Conservation (phyloP, 2,113 vertebrate genomes). For the Menura novaehollandiae region DNA sequence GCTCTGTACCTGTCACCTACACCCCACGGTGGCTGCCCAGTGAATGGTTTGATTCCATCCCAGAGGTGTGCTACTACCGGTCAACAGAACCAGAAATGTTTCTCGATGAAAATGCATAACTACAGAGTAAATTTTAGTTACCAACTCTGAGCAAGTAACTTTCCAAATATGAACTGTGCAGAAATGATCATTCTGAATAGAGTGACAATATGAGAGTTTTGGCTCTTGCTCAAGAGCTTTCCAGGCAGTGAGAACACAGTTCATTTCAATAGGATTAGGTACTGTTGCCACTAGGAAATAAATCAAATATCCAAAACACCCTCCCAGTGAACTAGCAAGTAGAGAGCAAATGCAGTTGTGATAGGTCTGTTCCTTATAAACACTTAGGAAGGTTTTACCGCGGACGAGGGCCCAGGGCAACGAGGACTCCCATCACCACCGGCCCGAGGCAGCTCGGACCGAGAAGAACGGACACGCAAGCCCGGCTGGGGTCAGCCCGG, state of each 20-base stretch:
- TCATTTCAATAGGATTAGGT: not conserved
- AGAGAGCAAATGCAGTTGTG: not conserved
- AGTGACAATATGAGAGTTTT: rapidly evolving
- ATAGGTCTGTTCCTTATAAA: not conserved
- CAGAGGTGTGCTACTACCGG: not conserved
- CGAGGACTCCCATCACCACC: rapidly evolving
- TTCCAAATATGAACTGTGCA: not conserved
- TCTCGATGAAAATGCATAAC: not conserved
- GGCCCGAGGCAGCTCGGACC: not conserved
- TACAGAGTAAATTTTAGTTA: not conserved
- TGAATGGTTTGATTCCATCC: not conserved
- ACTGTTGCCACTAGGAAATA: not conserved
- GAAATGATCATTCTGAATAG: not conserved
- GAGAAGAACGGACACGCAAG: rapidly evolving
- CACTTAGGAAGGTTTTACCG: not conserved
- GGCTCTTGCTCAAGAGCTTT: not conserved
- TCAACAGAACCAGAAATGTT: not conserved
- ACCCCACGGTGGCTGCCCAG: not conserved
- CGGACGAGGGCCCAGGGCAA: rapidly evolving
- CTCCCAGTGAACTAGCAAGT: not conserved
- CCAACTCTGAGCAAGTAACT: not conserved
- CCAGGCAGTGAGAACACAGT: not conserved
- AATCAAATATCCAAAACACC: not conserved
- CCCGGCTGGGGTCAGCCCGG: rapidly evolving
- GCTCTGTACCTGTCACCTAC: not conserved